These are phyloP conservation scores for Stegophylla sp. DNA, from an alignment of 2,888 invertebrate genomes.

Conservation along the genomic window DNA sequence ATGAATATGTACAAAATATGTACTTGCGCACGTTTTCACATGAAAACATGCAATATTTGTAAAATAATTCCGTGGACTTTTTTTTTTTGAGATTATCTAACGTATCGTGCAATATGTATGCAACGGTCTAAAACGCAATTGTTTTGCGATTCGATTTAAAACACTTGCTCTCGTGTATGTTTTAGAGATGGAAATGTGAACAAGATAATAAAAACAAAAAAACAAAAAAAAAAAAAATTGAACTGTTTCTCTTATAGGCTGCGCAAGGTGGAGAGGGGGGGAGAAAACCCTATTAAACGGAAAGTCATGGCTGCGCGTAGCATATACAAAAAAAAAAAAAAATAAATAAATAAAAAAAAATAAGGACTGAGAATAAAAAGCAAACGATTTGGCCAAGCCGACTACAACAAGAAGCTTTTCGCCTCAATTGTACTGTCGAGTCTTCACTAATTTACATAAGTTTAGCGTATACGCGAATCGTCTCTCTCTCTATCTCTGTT, in stretches of 20 bases:
- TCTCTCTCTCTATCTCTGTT: too few relatives aligned
- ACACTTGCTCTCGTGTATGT: neutral
- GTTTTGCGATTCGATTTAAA: slow-evolving; percentile 21
- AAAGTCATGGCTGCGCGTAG: slow-evolving; percentile 24
- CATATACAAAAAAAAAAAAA: neutral
- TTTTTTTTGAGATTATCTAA: neutral
- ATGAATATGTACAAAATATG: too few relatives aligned
- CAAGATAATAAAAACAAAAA: neutral
- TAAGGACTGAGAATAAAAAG: slow-evolving; percentile 21
- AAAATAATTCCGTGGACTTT: neutral
- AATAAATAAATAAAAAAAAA: neutral
- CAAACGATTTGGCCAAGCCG: slow-evolving; percentile 25
- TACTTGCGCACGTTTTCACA: too few relatives aligned
- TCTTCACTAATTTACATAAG: slow-evolving; percentile 55
- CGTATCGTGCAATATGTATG: neutral
- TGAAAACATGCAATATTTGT: neutral
- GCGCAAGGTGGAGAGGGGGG: neutral
- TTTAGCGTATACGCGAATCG: slow-evolving; percentile 31
- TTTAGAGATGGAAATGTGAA: neutral
- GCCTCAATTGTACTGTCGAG: slow-evolving; percentile 29
- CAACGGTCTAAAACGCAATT: neutral
- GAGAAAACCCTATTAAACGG: slow-evolving; percentile 26
- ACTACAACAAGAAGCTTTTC: slow-evolving; percentile 42
- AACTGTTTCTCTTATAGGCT: slow-evolving; percentile 8
- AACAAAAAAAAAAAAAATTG: slow-evolving; percentile 23